phyloP scores from a whole-genome alignment of 1,140 invertebrate species.

The Drosophila novamexicana region DNA sequence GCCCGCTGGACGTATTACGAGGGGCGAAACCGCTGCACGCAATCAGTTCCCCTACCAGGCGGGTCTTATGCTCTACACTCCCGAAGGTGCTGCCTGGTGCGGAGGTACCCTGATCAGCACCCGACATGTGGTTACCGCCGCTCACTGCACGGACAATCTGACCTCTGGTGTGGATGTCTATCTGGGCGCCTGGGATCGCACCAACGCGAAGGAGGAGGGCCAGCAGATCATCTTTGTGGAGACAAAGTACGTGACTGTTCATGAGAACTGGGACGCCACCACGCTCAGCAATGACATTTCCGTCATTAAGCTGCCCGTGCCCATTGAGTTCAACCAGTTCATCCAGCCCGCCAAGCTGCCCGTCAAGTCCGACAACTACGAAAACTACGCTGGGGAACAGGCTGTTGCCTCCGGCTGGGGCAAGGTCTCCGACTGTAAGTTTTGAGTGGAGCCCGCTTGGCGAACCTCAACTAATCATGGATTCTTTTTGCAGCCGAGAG shows the following conservation, averaged over 20 bases:
- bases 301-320: constrained; percentile 63
- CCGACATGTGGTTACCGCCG: constrained; percentile 87
- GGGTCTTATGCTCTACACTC: constrained; percentile 79
- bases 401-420: constrained; percentile 74
- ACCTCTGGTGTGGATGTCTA: constrained; percentile 77
- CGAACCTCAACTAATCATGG: background rate
- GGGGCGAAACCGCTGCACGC: constrained; percentile 61
- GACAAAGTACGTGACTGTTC: constrained; percentile 55
- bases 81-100: constrained; percentile 84
- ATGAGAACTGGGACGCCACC: constrained; percentile 28
- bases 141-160: constrained; percentile 86
- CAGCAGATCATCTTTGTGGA: constrained; percentile 68
- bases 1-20: constrained; percentile 66
- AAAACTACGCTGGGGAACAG: constrained; percentile 43
- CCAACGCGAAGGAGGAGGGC: constrained; percentile 49
- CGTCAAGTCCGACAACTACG: constrained; percentile 42
- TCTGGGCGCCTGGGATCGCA: constrained; percentile 65
- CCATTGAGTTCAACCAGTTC: constrained; percentile 55
- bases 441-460: background rate
- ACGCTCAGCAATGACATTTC: constrained; percentile 68
- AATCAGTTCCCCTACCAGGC: constrained; percentile 86
- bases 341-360: constrained; percentile 65
- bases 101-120: constrained; percentile 86
- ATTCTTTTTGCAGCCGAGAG: constrained; percentile 26
- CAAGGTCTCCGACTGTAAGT: constrained; percentile 64